Base-by-base conservation (phyloP, 2,797 vertebrate species). In the Fistularia commersonii region DNA sequence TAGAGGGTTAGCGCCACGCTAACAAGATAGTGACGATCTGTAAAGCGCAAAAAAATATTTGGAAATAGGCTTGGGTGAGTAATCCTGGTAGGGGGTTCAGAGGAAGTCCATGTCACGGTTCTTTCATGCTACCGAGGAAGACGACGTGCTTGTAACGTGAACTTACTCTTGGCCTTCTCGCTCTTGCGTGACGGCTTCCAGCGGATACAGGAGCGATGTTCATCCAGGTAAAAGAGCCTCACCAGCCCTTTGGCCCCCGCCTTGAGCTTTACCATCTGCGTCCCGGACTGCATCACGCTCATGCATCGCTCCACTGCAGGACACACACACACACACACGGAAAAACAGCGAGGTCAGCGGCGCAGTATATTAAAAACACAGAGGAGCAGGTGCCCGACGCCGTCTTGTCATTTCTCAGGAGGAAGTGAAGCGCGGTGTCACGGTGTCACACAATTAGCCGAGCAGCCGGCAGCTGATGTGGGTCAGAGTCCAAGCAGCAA, bases 241-340 rank as follows among this genome's bases (percentile, higher is more conserved):
- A 98, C 93, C 0, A 99, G 89, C 8, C 94, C 96, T 85, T 98
- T 98, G 77, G 91, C 92, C 14, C 95, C 96, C 8, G 91, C 93
- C 88, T 98, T 98, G 81, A 99, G 87, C 78, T 99, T 99, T 74
- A 99, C 93, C 97, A 99, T 99, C 90, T 98, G 96, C 36, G 96
- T 98, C 84, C 97, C 97, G 12, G 97, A 98, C 87, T 99, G 97
- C 97, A 99, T 98, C 57, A 96, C 93, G 64, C 91, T 93, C 97
- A 99, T 98, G 84, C 97, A 99, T 96, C 97, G 91, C 90, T 99
- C 97, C 88, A 99, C 97, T 99, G 90, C 12, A 72, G 77, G 69
- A 32, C 53, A 83, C 82, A 34, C 69, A 49, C 66, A 61, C 32
- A 56, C 32, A 43, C 34, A 57, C 42, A 69, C 31, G 61, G 2